Evolutionary conservation across 2,888 invertebrate species (phyloP).

Genomic region (Cheilosia vulpina): DNA sequence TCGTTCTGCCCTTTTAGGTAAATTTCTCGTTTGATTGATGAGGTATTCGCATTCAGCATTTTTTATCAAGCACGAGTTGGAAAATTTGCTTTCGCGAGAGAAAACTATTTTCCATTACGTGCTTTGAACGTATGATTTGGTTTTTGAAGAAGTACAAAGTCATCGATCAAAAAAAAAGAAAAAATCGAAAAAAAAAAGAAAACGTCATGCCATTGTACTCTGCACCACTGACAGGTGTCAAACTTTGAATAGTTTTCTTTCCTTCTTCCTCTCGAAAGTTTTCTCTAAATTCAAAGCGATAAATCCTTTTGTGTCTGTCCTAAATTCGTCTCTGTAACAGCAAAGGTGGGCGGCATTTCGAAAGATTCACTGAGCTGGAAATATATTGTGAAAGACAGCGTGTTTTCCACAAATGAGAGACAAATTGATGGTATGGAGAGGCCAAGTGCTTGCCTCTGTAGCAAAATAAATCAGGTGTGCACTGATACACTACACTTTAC

Average conservation of each 20-base stretch:
- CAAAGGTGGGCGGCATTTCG: conserved; percentile 7
- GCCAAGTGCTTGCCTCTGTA: conserved; percentile 1
- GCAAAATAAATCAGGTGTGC: conserved; percentile 51
- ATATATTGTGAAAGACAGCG: conserved; percentile 55
- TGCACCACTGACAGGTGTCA: not conserved
- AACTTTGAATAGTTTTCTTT: conserved; percentile 5
- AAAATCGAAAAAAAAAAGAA: too few relatives aligned
- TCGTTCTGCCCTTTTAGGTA: too few relatives aligned
- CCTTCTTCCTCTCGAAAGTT: conserved; percentile 1
- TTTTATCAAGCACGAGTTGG: too few relatives aligned
- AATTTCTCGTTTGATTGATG: too few relatives aligned
- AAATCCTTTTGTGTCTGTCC: conserved; percentile 16
- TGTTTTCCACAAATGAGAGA: conserved; percentile 66
- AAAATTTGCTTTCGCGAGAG: too few relatives aligned
- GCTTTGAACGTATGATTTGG: too few relatives aligned
- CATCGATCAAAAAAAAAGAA: too few relatives aligned
- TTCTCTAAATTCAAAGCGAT: conserved; percentile 7
- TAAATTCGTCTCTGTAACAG: not conserved
- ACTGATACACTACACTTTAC: conserved; percentile 31
- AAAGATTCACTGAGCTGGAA: conserved; percentile 70
- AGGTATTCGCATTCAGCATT: too few relatives aligned
- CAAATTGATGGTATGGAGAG: conserved; percentile 54
- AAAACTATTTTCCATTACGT: too few relatives aligned
- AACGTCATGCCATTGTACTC: too few relatives aligned
- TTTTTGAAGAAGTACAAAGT: too few relatives aligned